Conservation (phyloP, 2,113 vertebrate species). For the Lamprotornis superbus region DNA sequence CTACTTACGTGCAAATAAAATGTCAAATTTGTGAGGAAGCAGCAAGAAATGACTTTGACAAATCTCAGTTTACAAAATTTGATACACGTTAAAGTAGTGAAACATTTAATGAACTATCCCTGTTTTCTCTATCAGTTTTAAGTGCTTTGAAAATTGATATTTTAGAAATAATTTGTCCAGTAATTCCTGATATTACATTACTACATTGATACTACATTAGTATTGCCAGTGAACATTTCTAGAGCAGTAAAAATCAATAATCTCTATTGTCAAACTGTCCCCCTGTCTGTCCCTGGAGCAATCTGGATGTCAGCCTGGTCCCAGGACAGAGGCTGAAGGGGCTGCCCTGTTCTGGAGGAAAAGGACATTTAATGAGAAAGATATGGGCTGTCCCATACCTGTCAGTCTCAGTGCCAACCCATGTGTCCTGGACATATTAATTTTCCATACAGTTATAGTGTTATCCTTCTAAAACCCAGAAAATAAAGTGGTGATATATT, state of each 20-base stretch:
- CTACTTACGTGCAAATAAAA: neutral
- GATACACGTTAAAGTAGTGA: neutral
- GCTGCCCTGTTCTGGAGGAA: neutral
- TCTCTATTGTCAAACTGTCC: neutral
- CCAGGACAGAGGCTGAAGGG: neutral
- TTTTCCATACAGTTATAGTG: neutral
- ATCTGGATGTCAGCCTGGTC: neutral
- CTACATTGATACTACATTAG: neutral
- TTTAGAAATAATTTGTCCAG: neutral
- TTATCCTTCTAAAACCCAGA: neutral
- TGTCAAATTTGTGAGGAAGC: neutral
- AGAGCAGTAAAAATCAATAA: neutral
- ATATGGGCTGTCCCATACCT: rapidly evolving
- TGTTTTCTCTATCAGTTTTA: neutral
- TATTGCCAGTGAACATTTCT: neutral
- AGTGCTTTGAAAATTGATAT: neutral
- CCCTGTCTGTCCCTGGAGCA: neutral
- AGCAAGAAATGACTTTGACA: neutral
- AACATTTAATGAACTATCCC: neutral
- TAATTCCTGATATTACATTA: neutral
- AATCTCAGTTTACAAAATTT: neutral
- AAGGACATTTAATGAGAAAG: neutral
- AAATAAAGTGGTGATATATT: neutral
- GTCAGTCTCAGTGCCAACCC: rapidly evolving
- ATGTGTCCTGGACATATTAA: rapidly evolving